A percentile compares a stretch with the other conserved stretches of the same genome.
These are phyloP conservation scores for Oceanites oceanicus DNA, from an alignment of 2,113 vertebrate species.

Conservation along the genomic window DNA sequence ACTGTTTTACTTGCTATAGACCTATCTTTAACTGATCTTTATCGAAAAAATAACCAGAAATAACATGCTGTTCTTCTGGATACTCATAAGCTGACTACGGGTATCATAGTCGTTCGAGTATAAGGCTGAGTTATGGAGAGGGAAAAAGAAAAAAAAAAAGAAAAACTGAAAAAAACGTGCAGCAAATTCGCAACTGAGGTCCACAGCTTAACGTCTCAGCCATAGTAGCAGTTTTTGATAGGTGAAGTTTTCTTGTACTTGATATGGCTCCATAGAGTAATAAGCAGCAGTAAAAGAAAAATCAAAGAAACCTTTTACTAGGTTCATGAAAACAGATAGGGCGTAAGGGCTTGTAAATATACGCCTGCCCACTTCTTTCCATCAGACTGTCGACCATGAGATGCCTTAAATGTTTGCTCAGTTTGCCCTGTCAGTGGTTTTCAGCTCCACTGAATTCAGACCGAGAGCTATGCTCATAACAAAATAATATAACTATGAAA, in stretches of 20 bases:
- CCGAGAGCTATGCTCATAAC: accelerated
- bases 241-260: neutral
- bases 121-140: neutral
- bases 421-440: neutral
- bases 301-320: neutral
- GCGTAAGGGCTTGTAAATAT: neutral
- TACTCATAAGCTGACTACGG: neutral
- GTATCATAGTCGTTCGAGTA: neutral
- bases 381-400: neutral
- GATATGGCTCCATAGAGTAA: neutral
- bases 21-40: neutral
- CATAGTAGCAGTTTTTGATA: neutral
- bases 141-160: neutral
- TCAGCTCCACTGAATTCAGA: neutral
- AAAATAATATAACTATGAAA: neutral
- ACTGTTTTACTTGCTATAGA: neutral
- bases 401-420: neutral
- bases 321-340: neutral
- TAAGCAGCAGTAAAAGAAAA: neutral
- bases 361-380: neutral
- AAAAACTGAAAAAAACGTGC: neutral
- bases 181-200: neutral
- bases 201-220: neutral
- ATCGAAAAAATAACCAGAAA: neutral
- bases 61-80: neutral